Conservation (phyloP, 2,888 invertebrate species). For the Euphydryas editha region DNA sequence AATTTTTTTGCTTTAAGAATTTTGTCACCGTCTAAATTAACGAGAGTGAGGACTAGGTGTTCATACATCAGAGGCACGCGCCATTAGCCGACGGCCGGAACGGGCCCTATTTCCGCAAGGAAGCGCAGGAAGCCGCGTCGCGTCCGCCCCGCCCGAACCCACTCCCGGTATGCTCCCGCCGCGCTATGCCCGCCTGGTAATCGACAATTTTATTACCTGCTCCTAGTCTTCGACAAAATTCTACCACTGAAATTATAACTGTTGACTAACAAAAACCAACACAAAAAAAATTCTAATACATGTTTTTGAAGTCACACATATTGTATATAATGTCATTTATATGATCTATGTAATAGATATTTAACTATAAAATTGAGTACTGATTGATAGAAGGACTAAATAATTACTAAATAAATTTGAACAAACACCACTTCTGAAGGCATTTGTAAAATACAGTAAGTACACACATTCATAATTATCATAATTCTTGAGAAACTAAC, state of each 20-base stretch:
- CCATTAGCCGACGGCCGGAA: conserved; percentile 66
- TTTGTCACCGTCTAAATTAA: conserved; percentile 48
- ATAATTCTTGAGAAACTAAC: no score
- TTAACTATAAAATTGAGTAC: no score
- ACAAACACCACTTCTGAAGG: no score
- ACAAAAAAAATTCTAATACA: background rate
- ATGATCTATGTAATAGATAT: no score
- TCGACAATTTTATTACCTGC: conserved; percentile 40
- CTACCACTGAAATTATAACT: background rate
- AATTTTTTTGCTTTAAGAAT: conserved; percentile 3
- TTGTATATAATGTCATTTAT: no score
- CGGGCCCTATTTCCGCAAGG: conserved; percentile 82
- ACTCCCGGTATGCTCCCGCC: conserved; percentile 9
- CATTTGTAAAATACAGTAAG: no score
- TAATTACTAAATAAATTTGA: no score
- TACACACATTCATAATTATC: no score
- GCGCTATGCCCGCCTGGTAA: conserved; percentile 63
- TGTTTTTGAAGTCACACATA: background rate
- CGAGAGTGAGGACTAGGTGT: conserved; percentile 61
- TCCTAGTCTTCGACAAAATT: conserved; percentile 21
- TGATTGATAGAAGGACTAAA: no score
- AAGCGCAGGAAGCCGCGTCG: conserved; percentile 56
- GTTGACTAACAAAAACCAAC: background rate
- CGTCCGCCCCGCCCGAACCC: conserved; percentile 60
- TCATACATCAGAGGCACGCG: conserved; percentile 75